Base-by-base conservation (phyloP, 2,888 invertebrate species). In the Acronicta aceris region DNA sequence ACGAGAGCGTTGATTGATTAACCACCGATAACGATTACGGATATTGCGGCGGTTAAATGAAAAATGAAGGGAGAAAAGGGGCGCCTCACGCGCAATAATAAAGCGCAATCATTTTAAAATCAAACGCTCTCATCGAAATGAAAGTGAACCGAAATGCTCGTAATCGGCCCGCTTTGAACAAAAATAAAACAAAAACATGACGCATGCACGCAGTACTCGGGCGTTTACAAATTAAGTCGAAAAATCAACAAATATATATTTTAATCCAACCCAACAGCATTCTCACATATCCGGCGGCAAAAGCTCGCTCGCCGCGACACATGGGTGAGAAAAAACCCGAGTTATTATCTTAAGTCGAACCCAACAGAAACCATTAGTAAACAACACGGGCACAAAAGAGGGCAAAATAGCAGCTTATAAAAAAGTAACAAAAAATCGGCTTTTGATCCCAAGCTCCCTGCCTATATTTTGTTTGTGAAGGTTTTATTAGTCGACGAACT, bases 351-450 rank as follows among this genome's bases (percentile, higher is more conserved):
- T 89, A 94, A 93, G 93, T 93, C 93, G 93, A 92, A 92, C 92
- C 93, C 91, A 93, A 89, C 93, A 92, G 93, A 93, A 92, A 91
- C 93, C 94, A 94, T 94, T 94, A 94, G 94, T 94, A 94, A 94
- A 94, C 94, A 94, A 94, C 94, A 89, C 90, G 88, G 86, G 85
- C 93, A 92, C 93, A 94, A 93, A 93, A 89, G 90, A 93, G 93
- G 90, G 92, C 89, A 89, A 92, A 93, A 93, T 90, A 91, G 90
- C 90, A 81, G 89, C 91, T 90, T 88, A 91, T 87, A 90, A 92
- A 93, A 89, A 85, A 82, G 86, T 87, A 86, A 93, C 92, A 93
- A 94, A 94, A 94, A 94, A 93, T 90, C 89, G 84, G 84, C 93
- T 93, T 92, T 94, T 91, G 91, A 94, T 91, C 93, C 89, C 82